Base-by-base conservation (phyloP, 2,797 vertebrate species). In the Graptemys geographica region DNA sequence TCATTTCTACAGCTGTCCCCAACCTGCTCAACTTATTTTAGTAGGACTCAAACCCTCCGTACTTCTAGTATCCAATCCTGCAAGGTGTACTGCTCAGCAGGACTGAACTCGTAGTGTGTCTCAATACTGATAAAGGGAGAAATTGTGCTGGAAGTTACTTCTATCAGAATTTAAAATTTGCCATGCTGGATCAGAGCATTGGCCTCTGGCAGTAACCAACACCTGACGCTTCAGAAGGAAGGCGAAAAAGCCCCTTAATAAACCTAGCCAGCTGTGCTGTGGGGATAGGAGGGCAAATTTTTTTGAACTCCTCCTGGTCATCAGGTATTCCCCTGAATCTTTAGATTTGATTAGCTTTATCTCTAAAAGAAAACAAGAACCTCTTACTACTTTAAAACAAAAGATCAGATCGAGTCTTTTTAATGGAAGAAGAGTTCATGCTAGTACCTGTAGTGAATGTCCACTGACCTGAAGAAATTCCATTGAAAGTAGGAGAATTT, bases 401-500 rank as follows among this genome's bases (percentile, higher is more conserved):
- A 88, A 79, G 80, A 69, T 85, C 37, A 86, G 84, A 81, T 89
- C 12, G 52, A 19, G 16, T 85, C 65, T 89, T 93, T 52, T 56
- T 53, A 89, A 31, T 88, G 89, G 86, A 92, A 94, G 8, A 49
- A 21, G 80, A 94, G 37, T 91, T 95, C 57, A 41, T 86, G 90
- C 37, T 51, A 76, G 82, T 82, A 80, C 90, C 94, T 92, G 55
- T n/a, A 87, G 59, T 84, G 79, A n/a, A 15, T 62, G 13, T 72
- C 53, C 47, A 94, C 89, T 74, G 53, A 87, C 83, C 21, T 79
- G 72, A 74, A 91, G 90, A 93, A 62, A 86, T 15, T 5, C 0
- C 28, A 80, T 53, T 92, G 76, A 51, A 93, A 94, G 56, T 82
- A 76, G 84, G 93, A 52, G 82, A 95, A 90, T 83, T 92, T 93